Percentiles rank a stretch among this genome's conserved stretches.
Evolutionary conservation across 2,888 invertebrate species (phyloP).

Genomic region (Orthosia incerta): DNA sequence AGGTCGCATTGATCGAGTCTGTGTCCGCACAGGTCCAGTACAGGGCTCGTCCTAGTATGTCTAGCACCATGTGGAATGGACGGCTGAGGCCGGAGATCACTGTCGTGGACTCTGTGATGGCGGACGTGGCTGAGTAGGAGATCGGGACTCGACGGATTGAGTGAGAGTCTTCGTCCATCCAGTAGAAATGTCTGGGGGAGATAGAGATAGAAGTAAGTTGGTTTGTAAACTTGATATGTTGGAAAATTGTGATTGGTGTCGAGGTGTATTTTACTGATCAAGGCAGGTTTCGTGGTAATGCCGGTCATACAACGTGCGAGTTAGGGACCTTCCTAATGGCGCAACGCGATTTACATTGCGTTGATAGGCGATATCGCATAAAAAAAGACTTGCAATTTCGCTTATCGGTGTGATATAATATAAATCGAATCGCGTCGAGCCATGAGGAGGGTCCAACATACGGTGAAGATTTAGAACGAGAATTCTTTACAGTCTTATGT

Average conservation of each 20-base stretch:
- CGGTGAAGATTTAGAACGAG: too few species aligned
- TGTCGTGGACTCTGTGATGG: constrained; percentile 80
- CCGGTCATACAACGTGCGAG: too few species aligned
- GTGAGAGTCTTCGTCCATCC: constrained; percentile 95
- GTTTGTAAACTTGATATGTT: neutral
- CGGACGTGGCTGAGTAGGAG: constrained; percentile 82
- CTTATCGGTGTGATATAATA: too few species aligned
- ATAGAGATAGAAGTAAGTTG: neutral
- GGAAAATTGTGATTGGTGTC: neutral
- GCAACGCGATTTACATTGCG: too few species aligned
- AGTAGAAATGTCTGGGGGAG: constrained; percentile 86
- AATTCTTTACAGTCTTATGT: too few species aligned
- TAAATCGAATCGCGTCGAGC: too few species aligned
- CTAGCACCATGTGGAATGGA: constrained; percentile 96
- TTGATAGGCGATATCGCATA: too few species aligned
- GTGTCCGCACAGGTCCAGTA: constrained; percentile 97
- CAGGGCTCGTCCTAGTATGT: constrained; percentile 95
- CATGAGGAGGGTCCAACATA: too few species aligned
- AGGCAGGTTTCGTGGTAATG: too few species aligned
- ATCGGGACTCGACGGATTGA: constrained; percentile 93
- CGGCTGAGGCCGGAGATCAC: constrained; percentile 92
- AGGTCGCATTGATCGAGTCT: constrained; percentile 97
- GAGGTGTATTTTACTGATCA: too few species aligned
- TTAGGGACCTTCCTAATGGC: too few species aligned
- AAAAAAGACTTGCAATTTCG: too few species aligned